Base-by-base conservation (phyloP, 2,888 invertebrate species). In the Trilocha varians region DNA sequence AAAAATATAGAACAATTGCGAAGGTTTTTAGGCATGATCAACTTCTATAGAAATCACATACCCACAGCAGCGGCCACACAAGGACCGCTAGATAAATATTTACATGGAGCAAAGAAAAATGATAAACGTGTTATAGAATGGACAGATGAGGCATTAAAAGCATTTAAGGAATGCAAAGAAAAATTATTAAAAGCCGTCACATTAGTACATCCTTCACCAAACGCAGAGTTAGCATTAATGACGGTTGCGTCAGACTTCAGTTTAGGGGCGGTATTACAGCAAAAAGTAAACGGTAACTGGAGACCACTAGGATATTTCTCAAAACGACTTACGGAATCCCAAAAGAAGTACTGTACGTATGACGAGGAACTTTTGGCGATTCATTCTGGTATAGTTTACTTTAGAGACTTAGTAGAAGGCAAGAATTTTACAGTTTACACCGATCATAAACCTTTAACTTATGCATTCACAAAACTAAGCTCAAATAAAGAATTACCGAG, bases 361-460 rank as follows among this genome's bases (percentile, higher is more conserved):
- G 41, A 41, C 25, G 13, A 38, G 2, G 38, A 41, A 17, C 37
- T 37, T 8, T 16, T 37, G 15, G 37, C 17, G 32, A 33, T 13
- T 13, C 14, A 32, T 32, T 11, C 32, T n/a, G n/a, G n/a, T n/a
- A n/a, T n/a, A n/a, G n/a, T n/a, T n/a, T n/a, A n/a, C n/a, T n/a
- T n/a, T n/a, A 13, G 39, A 5, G 13, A 13, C 2, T 4, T 34
- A 4, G 17, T 39, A 11, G 39, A 39, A 14, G 39, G 34, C 5
- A 25, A 25, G 16, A 40, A 49, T 6, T 43, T 53, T 3, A 38
- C 16, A 3, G 17, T 48, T 3, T 49, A 44, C 34, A 50, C 50
- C 2, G 53, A 51, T 32, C 50, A 53, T 40, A 50, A 48, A 33
- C 55, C 52, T 1, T 44, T 55, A 0, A 6, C 40, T 1, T 43